These are phyloP conservation scores for Semibalanus balanoides DNA, from an alignment of 1,140 invertebrate species.

Conservation along the genomic window DNA sequence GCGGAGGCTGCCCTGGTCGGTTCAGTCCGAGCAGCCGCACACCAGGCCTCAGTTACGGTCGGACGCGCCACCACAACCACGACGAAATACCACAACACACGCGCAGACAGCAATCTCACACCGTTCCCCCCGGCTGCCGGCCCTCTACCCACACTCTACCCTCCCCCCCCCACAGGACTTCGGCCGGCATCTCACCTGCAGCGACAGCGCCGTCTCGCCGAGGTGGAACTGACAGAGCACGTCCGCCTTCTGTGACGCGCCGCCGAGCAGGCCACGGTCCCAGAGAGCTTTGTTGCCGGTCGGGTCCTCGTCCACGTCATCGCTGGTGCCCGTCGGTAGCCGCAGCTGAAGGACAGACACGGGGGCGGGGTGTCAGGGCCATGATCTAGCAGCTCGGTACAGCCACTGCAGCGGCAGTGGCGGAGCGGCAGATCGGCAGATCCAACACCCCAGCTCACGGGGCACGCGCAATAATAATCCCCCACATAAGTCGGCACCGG, in stretches of 20 bases:
- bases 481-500: too few species aligned
- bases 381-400: too few species aligned
- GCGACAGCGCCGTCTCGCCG: slow-evolving; percentile 8
- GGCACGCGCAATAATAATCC: too few species aligned
- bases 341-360: slow-evolving; percentile 41
- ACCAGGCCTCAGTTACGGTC: too few species aligned
- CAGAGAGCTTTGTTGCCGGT: slow-evolving; percentile 96
- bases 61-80: neutral
- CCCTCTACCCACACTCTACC: too few species aligned
- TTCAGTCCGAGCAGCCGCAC: too few species aligned
- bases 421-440: too few species aligned
- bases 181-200: slow-evolving; percentile 4
- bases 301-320: slow-evolving; percentile 98
- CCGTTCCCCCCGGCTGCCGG: neutral
- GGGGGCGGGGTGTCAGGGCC: too few species aligned
- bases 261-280: slow-evolving; percentile 91
- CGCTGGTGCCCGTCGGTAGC: slow-evolving; percentile 73
- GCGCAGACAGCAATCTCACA: neutral
- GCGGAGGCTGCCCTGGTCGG: too few species aligned
- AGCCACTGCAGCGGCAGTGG: too few species aligned
- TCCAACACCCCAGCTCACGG: too few species aligned
- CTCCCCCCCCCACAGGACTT: too few species aligned
- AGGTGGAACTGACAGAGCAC: slow-evolving; percentile 30
- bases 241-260: slow-evolving; percentile 94
- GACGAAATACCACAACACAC: neutral